Base-by-base conservation (phyloP, 1,140 invertebrate genomes). In the Paramacrobiotus metropolitanus region DNA sequence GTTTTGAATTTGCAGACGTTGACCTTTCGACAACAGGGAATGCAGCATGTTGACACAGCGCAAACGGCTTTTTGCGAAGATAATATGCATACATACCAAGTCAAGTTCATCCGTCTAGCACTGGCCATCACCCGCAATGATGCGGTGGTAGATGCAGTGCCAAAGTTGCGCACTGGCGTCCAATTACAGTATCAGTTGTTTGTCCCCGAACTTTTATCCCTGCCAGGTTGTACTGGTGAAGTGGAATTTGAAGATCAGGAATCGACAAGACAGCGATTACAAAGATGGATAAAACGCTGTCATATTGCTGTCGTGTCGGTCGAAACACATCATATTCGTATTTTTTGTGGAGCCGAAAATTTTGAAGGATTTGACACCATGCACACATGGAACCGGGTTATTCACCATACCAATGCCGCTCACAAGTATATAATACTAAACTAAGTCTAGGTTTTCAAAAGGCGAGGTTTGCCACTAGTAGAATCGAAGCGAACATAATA, bases 331-430 rank as follows among this genome's bases (percentile, higher is more conserved):
- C 15, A 9, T 20, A 55, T 55, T 15, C 48, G 48, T 4, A 9
- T 55, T 15, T 55, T 55, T 24, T 20, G 48, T 24, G 48, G 48
- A 24, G 48, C 48, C 4, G 48, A 55, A 28, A 24, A 15, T 9
- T 24, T 55, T 15, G 48, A 55, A 28, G 48, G 48, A 20, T 24
- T 55, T 4, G 48, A 28, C 4, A 55, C 48, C 4, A 55, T 55
- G 48, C 48, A 55, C 48, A 55, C 48, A 15, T 55, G 48, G 48
- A 55, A 55, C 48, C 48, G 48, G 15, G 48, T 55, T 55, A 55
- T 55, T 24, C 48, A 55, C 28, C 48, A 55, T 28, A 20, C 48
- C 15, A 55, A 15, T 28, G 48, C 48, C 15, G 48, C 48, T 15
- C 48, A 55, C 24, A 20, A n/a, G n/a, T n/a, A n/a, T n/a, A n/a